Evolutionary conservation across 2,888 invertebrate species (phyloP).

Genomic region (Conus canariensis): DNA sequence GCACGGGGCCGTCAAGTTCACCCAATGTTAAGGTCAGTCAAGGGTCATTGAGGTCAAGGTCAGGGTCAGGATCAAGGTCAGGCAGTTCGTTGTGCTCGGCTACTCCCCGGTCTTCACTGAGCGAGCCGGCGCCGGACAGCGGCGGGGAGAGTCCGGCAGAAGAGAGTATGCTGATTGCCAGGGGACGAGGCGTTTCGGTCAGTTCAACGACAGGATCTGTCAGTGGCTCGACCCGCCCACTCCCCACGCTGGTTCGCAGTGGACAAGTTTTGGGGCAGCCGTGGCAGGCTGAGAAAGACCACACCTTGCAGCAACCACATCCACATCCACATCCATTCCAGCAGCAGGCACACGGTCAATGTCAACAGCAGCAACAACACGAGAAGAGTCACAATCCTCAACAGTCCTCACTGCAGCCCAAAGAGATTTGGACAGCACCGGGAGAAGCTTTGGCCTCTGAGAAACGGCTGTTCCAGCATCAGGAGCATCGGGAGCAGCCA

Average conservation of each 20-base stretch:
- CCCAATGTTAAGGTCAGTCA: not conserved
- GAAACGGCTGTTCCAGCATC: not conserved
- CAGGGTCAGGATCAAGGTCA: constrained; percentile 17
- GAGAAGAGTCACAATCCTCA: not conserved
- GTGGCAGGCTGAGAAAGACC: not conserved
- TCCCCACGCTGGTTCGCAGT: not conserved
- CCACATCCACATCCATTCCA: not conserved
- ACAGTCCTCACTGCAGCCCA: not conserved
- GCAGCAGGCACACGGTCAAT: not conserved
- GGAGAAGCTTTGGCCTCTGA: too few relatives aligned
- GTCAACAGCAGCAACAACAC: not conserved
- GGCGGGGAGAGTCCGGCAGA: not conserved
- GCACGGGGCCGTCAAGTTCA: not conserved
- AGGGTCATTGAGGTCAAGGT: not conserved
- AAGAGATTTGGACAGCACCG: not conserved
- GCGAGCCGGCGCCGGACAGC: constrained; percentile 13
- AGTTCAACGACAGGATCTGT: not conserved
- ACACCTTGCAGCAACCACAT: constrained; percentile 19
- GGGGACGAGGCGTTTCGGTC: not conserved
- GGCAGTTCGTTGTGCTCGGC: constrained; percentile 16
- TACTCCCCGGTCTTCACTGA: not conserved
- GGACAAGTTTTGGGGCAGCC: too few relatives aligned
- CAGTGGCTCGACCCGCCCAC: not conserved
- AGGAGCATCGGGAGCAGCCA: not conserved
- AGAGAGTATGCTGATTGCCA: not conserved